Percentiles rank a stretch among this genome's conserved stretches.
phyloP scores from a whole-genome alignment of 2,888 invertebrate species.

The Lycia hirtaria region DNA sequence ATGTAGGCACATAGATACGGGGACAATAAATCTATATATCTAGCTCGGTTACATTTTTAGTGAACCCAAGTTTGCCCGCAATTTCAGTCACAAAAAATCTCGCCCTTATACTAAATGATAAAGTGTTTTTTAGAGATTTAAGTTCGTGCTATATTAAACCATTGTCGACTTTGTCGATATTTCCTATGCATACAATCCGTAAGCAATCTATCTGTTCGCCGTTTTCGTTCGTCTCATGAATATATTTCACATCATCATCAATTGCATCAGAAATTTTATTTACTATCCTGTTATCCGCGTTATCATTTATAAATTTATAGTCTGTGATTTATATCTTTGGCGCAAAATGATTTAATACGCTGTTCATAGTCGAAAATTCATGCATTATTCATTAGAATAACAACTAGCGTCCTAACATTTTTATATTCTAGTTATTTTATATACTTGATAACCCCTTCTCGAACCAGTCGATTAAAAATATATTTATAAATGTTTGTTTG shows the following conservation, averaged over 20 bases:
- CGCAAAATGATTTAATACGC: neutral
- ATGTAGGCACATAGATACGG: no score
- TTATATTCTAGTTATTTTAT: no score
- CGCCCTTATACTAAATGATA: no score
- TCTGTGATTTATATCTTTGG: neutral
- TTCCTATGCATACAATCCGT: neutral
- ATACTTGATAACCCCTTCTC: no score
- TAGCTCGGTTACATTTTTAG: no score
- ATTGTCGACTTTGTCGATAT: neutral
- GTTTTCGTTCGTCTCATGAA: constrained; percentile 3
- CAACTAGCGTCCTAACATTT: neutral
- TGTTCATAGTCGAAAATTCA: neutral
- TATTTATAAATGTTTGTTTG: no score
- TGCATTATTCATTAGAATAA: neutral
- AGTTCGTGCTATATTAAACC: neutral
- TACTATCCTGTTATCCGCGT: neutral
- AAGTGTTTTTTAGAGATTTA: no score
- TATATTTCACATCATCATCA: constrained; percentile 16
- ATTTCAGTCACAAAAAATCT: no score
- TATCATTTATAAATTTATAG: constrained; percentile 4
- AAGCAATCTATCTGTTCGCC: neutral
- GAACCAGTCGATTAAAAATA: no score
- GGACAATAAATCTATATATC: no score
- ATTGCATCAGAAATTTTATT: constrained; percentile 15
- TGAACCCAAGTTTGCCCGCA: no score